Base-by-base conservation (phyloP, 2,888 invertebrate genomes). In the Drosophila prolongata region DNA sequence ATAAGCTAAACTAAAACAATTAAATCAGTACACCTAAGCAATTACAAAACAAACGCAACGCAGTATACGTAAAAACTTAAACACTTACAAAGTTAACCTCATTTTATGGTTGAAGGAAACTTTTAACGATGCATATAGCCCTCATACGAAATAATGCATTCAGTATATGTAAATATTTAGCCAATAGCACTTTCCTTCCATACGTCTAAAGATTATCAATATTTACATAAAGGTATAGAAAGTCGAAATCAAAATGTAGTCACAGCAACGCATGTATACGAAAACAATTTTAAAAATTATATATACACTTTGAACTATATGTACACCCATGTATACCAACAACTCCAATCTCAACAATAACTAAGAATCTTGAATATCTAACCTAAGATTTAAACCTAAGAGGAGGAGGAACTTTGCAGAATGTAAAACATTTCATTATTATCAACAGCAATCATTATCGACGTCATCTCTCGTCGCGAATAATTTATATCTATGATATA, bases 1-100 rank as follows among this genome's bases (percentile, higher is more conserved):
- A 14, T 40, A 8, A 24, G 68, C 61, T 34, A 50, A 62, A 46
- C 27, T 37, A 38, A 75, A 65, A 57, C 54, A 47, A 64, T 30
- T 72, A 57, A 60, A 77, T 71, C 53, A 57, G 27, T 77, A 67
- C 38, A 65, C n/a, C 58, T 79, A 87, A 84, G 82, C 46, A 54
- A 61, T 50, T 50, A 71, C 83, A 71, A 86, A 74, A 85, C 61
- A 60, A 79, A 75, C 58, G 83, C 79, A 90, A 87, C 82, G 85
- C 84, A 80, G 90, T 90, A 90, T 90, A 90, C 90, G 90, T 90
- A 90, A 90, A 56, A 66, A 35, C 35, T 42, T 56, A 49, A 66
- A 66, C 50, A 40, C 53, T 11, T 55, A 37, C 38, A 52, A 40
- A 38, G 44, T 61, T 70, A 79, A 87, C 72, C 79, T 78, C 79